Percentiles rank a stretch among this genome's conserved stretches.
These are phyloP conservation scores for Patiria pectinifera DNA, from an alignment of 53 echinoderm and acorn worm genomes.

Conservation along the genomic window DNA sequence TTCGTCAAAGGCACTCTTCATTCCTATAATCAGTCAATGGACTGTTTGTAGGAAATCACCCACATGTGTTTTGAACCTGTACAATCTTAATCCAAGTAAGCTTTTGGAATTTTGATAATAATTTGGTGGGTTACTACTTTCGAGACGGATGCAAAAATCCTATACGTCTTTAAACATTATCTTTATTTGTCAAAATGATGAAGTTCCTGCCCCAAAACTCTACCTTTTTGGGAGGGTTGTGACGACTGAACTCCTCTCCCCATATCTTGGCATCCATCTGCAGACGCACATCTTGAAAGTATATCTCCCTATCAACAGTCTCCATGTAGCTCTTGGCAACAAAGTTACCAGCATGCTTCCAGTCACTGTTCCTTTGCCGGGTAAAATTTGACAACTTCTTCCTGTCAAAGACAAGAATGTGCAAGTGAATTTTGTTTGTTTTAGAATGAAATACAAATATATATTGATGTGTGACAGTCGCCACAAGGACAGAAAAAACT, in stretches of 20 bases:
- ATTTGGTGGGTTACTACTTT: no score
- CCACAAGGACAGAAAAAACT: no score
- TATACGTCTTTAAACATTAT: no score
- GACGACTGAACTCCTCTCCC: slow-evolving; percentile 96
- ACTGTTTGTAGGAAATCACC: no score
- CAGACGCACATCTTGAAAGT: slow-evolving; percentile 93
- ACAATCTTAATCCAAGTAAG: no score
- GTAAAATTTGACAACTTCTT: slow-evolving; percentile 91
- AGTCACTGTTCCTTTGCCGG: slow-evolving; percentile 62
- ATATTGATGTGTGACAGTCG: no score
- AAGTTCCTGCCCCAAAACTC: not conserved
- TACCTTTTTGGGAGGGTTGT: slow-evolving; percentile 97
- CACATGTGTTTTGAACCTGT: no score
- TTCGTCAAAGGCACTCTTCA: no score
- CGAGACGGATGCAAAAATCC: no score
- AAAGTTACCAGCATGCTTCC: slow-evolving; percentile 86
- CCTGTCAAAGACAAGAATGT: slow-evolving; percentile 50
- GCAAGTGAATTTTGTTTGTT: not conserved
- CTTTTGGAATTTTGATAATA: no score
- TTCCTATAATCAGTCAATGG: no score
- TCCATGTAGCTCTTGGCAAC: slow-evolving; percentile 94
- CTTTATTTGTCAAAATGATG: no score
- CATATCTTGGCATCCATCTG: slow-evolving; percentile 98
- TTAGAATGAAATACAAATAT: not conserved
- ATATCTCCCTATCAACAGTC: slow-evolving; percentile 82